Evolutionary conservation across 2,888 invertebrate species (phyloP).

Genomic region (Dyspetes luteomarginatus): DNA sequence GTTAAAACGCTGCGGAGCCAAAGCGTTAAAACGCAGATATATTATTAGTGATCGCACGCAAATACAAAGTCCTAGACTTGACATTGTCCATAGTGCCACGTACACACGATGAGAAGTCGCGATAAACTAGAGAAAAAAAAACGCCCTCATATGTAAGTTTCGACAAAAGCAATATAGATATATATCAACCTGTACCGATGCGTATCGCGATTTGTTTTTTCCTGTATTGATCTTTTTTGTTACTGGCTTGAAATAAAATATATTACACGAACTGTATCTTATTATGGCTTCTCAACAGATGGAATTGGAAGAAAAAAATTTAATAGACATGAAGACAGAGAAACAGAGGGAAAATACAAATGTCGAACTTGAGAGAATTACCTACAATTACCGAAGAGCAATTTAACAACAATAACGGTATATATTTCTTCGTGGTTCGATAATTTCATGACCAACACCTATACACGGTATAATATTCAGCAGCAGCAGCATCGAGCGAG

Average conservation of each 20-base stretch:
- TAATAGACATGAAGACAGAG: conserved; percentile 21
- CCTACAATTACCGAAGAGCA: conserved; percentile 34
- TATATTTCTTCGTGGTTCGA: conserved; percentile 40
- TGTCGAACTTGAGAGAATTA: conserved; percentile 38
- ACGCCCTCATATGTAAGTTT: neutral
- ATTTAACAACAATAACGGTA: conserved; percentile 54
- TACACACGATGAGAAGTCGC: conserved; percentile 41
- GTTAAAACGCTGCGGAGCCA: conserved; percentile 13
- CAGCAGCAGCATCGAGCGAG: neutral
- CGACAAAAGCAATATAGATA: neutral
- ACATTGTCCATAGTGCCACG: conserved; percentile 43
- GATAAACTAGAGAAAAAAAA: conserved; percentile 13
- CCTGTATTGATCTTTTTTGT: no score
- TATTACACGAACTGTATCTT: no score
- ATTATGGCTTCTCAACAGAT: conserved; percentile 19
- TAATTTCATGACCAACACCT: conserved; percentile 36
- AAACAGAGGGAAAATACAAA: conserved; percentile 14
- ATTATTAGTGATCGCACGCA: no score
- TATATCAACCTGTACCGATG: no score
- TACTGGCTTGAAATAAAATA: no score
- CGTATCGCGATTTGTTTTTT: no score
- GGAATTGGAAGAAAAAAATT: conserved; percentile 31
- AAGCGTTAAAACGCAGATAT: conserved; percentile 31
- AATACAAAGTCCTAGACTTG: conserved; percentile 21
- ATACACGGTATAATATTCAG: neutral